phyloP scores from a whole-genome alignment of 30 jellyfish, hydroid and myxozoan genomes.

The Clytia hemisphaerica region DNA sequence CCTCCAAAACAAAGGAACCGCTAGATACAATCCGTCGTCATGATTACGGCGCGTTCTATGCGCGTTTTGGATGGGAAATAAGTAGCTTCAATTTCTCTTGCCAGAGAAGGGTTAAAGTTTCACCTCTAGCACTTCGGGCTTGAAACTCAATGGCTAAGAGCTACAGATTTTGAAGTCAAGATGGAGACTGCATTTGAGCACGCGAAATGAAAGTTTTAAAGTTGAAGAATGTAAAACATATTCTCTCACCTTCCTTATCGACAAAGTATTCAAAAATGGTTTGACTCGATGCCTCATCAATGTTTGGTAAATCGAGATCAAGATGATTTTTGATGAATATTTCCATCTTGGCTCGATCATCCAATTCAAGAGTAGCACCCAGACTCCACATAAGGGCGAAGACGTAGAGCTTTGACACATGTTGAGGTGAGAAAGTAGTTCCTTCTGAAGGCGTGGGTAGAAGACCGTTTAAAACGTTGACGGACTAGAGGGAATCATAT shows the following conservation, averaged over 20 bases:
- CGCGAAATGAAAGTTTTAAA: too few species aligned
- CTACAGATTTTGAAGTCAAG: too few species aligned
- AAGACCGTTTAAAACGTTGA: slow-evolving; percentile 55
- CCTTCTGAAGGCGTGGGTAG: slow-evolving; percentile 61
- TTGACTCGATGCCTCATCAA: slow-evolving; percentile 42
- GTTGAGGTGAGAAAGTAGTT: slow-evolving; percentile 6
- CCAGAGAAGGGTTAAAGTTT: too few species aligned
- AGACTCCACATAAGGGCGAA: slow-evolving; percentile 83
- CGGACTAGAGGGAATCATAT: slow-evolving; percentile 45
- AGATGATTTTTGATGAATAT: slow-evolving; percentile 44
- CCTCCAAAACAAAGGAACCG: too few species aligned
- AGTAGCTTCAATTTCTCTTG: too few species aligned
- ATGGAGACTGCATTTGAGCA: too few species aligned
- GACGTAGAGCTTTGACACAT: slow-evolving; percentile 54
- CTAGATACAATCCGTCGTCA: too few species aligned
- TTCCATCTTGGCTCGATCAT: slow-evolving; percentile 73
- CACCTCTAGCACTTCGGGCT: too few species aligned
- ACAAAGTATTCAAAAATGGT: slow-evolving; percentile 40
- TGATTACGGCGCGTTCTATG: too few species aligned
- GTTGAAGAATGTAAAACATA: too few species aligned
- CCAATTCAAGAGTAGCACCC: slow-evolving; percentile 77
- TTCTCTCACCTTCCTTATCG: slow-evolving; percentile 26
- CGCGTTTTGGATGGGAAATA: too few species aligned
- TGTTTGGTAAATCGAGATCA: slow-evolving; percentile 45
- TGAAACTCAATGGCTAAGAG: too few species aligned